phyloP scores from a whole-genome alignment of 2,888 invertebrate genomes.

The Stenodera caucasica region DNA sequence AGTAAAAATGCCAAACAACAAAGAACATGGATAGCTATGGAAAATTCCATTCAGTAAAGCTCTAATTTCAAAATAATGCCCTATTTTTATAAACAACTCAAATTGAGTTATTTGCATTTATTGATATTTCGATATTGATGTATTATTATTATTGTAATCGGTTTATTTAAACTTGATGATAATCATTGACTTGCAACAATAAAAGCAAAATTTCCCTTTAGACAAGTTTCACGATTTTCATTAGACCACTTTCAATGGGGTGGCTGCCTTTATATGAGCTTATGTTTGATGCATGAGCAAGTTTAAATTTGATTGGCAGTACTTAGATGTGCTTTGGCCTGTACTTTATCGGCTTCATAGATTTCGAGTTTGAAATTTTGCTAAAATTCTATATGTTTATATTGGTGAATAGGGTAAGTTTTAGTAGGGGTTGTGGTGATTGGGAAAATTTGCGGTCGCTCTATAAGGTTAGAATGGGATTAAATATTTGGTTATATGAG shows the following conservation, averaged over 20 bases:
- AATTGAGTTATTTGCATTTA: too few relatives aligned
- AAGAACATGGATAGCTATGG: too few relatives aligned
- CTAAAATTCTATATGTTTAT: conserved; percentile 2
- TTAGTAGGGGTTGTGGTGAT: neutral
- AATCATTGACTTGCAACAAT: conserved; percentile 32
- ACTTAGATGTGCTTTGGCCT: neutral
- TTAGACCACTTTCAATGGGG: conserved; percentile 23
- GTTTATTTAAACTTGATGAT: too few relatives aligned
- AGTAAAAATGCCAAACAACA: too few relatives aligned
- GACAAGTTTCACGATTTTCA: conserved; percentile 36
- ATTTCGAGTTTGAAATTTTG: conserved; percentile 17
- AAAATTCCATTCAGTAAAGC: too few relatives aligned
- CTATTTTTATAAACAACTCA: too few relatives aligned
- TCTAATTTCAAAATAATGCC: too few relatives aligned
- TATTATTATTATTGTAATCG: too few relatives aligned
- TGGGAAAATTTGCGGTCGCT: neutral
- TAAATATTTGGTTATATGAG: too few relatives aligned
- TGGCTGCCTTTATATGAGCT: neutral
- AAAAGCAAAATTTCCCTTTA: conserved; percentile 28
- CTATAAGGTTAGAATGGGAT: neutral
- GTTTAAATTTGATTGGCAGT: conserved; percentile 28
- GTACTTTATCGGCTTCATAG: conserved; percentile 17
- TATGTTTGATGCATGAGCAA: conserved; percentile 27
- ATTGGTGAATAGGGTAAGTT: neutral
- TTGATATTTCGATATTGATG: too few relatives aligned